Base-by-base conservation (phyloP, 2,888 invertebrate genomes). In the Ferrisia virgata region DNA sequence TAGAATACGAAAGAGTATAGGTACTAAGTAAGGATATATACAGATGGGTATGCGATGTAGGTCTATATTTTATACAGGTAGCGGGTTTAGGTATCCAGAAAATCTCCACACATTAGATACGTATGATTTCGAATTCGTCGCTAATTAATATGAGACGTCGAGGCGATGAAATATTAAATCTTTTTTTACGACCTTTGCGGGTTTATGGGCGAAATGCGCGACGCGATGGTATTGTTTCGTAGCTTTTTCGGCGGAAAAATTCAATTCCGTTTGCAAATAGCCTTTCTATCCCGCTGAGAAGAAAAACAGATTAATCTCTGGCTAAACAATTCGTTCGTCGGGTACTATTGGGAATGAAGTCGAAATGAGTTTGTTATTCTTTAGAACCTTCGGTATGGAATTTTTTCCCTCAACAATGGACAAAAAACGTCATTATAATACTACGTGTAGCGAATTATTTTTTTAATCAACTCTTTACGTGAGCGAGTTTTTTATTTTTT, bases 261-360 rank as follows among this genome's bases (percentile, higher is more conserved):
- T 76, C 36, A 76, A 76, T 76, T 76, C 72, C 18, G 72, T 76
- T 76, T 76, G 72, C 72, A 36, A 76, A 76, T 76, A 76, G 72
- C 72, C 72, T 76, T 76, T 76, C 18, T 76, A 76, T 76, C 72
- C 72, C 72, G 36, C 72, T 18, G 72, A 76, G 72, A 76, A 76
- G 72, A 18, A 76, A 76, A 76, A 22, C 72, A 76, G 36, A 76
- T 76, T 76, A 76, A 76, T 76, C 72, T 76, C 36, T 36, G 36
- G 72, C 15, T 36, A 76, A 76, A 76, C 72, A 36, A 76, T 76
- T 69, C 69, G 28, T 69, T n/a, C 33, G 36, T 13, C 28, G 18
- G 36, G 72, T n/a, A 15, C 64, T 28, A 76, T 76, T 76, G 72
- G 72, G 72, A 76, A 76, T 76, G 36, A 76, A 76, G 33, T 36